Conservation (phyloP, 2,797 vertebrate genomes). For the Carduelis carduelis region DNA sequence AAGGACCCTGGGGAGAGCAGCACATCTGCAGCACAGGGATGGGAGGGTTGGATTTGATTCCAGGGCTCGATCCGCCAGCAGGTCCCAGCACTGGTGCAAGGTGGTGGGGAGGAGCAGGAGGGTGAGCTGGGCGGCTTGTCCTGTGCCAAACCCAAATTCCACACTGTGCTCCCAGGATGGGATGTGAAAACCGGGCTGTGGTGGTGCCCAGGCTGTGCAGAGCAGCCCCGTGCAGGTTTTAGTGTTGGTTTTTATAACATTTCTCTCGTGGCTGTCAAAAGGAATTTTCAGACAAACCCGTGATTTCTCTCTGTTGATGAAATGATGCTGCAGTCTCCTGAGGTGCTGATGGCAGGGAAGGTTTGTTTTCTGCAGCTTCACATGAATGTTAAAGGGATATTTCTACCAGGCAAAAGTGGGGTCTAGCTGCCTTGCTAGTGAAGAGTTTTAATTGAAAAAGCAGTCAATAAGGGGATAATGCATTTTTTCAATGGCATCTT, state of each 20-base stretch:
- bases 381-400: not conserved
- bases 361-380: not conserved
- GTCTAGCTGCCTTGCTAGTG: not conserved
- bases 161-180: not conserved
- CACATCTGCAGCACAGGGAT: not conserved
- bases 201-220: not conserved
- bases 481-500: not conserved
- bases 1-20: not conserved
- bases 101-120: not conserved
- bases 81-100: not conserved
- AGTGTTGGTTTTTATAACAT: not conserved
- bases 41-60: not conserved
- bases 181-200: not conserved
- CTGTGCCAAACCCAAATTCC: not conserved
- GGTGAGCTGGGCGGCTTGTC: not conserved
- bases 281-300: not conserved
- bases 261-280: not conserved
- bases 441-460: slow-evolving; percentile 44
- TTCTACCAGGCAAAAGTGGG: not conserved
- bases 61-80: not conserved
- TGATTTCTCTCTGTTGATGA: not conserved
- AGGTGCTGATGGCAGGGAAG: not conserved
- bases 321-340: not conserved
- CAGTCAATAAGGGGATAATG: not conserved
- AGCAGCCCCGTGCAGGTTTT: not conserved